Percentiles rank a stretch among this genome's conserved stretches.
These are phyloP conservation scores for Drosophila histrio DNA, from an alignment of 2,888 invertebrate species.

Conservation along the genomic window DNA sequence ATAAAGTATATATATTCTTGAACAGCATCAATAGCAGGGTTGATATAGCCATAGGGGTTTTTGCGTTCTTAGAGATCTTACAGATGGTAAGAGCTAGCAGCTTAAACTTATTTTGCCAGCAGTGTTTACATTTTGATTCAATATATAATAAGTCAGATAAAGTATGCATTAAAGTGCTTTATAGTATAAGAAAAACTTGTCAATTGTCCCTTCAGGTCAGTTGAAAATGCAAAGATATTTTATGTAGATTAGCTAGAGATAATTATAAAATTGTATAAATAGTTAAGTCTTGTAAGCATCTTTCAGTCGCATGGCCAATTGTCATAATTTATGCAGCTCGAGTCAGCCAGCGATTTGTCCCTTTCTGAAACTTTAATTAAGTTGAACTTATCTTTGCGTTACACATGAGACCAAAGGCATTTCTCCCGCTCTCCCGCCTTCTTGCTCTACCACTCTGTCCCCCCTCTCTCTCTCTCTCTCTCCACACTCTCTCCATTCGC, in stretches of 20 bases:
- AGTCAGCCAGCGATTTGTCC: slow-evolving; percentile 59
- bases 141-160: background rate
- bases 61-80: no score
- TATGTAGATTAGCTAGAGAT: slow-evolving; percentile 19
- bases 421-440: background rate
- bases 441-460: slow-evolving; percentile 4
- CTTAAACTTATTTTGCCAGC: no score
- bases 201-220: background rate
- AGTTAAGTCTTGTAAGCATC: slow-evolving; percentile 15
- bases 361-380: slow-evolving; percentile 72
- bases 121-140: no score
- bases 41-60: no score
- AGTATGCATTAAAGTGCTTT: background rate
- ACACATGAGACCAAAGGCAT: slow-evolving; percentile 61
- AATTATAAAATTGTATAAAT: slow-evolving; percentile 22
- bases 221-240: slow-evolving; percentile 13
- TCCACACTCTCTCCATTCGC: slow-evolving; percentile 8
- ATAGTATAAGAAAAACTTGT: background rate
- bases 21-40: no score
- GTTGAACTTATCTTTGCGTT: slow-evolving; percentile 73
- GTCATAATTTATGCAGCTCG: slow-evolving; percentile 63
- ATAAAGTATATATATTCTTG: no score
- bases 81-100: no score
- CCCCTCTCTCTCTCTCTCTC: background rate
- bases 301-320: slow-evolving; percentile 29